Conservation (phyloP, 2,888 invertebrate species). For the Clivina fossor region DNA sequence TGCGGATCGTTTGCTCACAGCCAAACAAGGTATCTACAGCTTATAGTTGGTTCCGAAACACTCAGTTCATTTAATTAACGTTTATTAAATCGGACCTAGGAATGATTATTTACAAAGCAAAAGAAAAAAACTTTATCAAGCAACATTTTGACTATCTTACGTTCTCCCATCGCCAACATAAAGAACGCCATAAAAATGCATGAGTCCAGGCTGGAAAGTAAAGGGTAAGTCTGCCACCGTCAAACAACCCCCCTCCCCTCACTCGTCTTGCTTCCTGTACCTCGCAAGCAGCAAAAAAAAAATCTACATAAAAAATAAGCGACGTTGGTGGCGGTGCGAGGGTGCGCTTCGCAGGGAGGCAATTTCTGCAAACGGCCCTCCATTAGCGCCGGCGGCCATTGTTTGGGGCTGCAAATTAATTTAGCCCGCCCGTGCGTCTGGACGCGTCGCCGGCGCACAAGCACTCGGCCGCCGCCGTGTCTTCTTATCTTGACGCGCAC, state of each 20-base stretch:
- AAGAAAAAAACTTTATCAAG: too few species aligned
- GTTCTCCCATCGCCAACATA: too few species aligned
- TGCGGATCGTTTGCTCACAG: too few species aligned
- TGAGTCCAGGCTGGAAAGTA: constrained; percentile 42
- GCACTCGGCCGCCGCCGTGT: constrained; percentile 38
- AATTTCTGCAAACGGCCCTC: constrained; percentile 55
- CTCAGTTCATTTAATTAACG: too few species aligned
- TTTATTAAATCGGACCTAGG: too few species aligned
- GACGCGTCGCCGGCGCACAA: background rate
- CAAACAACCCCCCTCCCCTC: constrained; percentile 2
- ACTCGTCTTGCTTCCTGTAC: background rate
- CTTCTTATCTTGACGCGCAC: too few species aligned
- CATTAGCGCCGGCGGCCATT: constrained; percentile 56
- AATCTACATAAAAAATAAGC: constrained; percentile 54
- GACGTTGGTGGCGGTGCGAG: constrained; percentile 52
- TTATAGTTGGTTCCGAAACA: too few species aligned
- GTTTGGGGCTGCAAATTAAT: constrained; percentile 58
- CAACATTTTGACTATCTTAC: too few species aligned
- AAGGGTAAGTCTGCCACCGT: constrained; percentile 38
- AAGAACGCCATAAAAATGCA: constrained; percentile 48
- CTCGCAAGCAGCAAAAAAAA: constrained; percentile 43
- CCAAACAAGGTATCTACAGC: too few species aligned
- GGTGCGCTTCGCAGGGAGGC: too few species aligned
- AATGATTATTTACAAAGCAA: too few species aligned
- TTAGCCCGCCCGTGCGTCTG: constrained; percentile 49